A percentile compares a stretch with the other conserved stretches of the same genome.
Evolutionary conservation across 2,888 invertebrate species (phyloP).

Genomic region (Lysandra coridon): DNA sequence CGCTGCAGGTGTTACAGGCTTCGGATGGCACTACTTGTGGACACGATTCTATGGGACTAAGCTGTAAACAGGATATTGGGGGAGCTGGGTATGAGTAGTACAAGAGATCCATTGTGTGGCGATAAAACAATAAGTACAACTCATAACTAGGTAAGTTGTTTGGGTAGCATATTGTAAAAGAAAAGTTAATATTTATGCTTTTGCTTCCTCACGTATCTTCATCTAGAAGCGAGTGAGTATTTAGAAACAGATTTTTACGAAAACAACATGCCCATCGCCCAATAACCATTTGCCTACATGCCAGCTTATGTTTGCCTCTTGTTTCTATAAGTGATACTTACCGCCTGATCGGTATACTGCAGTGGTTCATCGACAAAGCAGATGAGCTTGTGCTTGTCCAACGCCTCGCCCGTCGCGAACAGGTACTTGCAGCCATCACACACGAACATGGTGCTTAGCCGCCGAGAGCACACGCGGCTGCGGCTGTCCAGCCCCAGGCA

Average conservation of each 20-base stretch:
- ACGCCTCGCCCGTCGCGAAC: conserved; percentile 64
- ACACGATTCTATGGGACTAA: neutral
- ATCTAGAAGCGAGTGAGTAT: too few species aligned
- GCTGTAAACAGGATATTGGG: neutral
- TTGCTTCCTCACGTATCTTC: too few species aligned
- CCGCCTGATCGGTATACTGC: conserved; percentile 43
- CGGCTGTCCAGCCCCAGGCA: conserved; percentile 59
- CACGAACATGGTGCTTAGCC: conserved; percentile 67
- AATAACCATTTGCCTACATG: too few species aligned
- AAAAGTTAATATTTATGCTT: too few species aligned
- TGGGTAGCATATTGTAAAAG: too few species aligned
- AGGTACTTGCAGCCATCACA: conserved; percentile 69
- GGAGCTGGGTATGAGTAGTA: too few species aligned
- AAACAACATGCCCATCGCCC: too few species aligned
- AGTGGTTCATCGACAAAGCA: conserved; percentile 53
- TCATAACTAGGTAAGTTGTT: too few species aligned
- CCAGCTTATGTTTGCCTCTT: too few species aligned
- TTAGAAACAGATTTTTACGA: too few species aligned
- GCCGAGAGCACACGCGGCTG: conserved; percentile 53
- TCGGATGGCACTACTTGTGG: conserved; percentile 40
- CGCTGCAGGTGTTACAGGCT: conserved; percentile 50
- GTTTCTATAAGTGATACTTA: neutral
- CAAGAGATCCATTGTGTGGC: too few species aligned
- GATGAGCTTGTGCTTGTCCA: conserved; percentile 60
- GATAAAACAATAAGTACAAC: too few species aligned